Conservation (phyloP, 2,113 vertebrate species). For the Puffinus mauretanicus region DNA sequence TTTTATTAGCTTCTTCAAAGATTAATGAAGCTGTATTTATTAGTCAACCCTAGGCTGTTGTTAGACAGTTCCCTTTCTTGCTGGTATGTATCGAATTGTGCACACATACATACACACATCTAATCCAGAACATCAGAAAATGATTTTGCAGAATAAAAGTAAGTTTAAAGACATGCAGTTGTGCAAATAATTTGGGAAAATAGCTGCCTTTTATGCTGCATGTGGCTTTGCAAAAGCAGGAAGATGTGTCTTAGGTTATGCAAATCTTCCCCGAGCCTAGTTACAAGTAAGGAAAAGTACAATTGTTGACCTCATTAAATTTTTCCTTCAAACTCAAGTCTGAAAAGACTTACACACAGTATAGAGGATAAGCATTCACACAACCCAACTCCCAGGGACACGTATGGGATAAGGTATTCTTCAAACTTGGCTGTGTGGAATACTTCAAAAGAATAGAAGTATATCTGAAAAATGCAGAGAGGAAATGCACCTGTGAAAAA, state of each 20-base stretch:
- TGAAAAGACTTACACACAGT: conserved; percentile 55
- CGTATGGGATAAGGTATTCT: conserved; percentile 73
- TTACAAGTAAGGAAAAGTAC: background rate
- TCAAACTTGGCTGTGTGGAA: conserved; percentile 80
- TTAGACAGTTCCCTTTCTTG: background rate
- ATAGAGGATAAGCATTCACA: conserved; percentile 79
- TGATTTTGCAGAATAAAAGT: background rate
- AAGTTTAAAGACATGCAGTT: background rate
- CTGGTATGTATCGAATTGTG: background rate
- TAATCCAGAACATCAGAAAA: background rate
- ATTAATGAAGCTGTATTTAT: background rate
- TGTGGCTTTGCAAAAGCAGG: background rate
- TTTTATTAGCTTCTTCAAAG: background rate
- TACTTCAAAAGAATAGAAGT: conserved; percentile 86
- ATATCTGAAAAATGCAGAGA: conserved; percentile 75
- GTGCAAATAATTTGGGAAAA: background rate
- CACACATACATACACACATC: background rate
- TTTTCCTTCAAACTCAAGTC: background rate
- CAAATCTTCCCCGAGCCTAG: background rate
- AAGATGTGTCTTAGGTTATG: background rate
- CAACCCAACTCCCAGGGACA: conserved; percentile 78
- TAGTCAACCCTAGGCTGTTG: background rate
- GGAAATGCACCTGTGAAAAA: background rate
- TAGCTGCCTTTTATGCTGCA: background rate
- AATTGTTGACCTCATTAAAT: background rate